phyloP scores from a whole-genome alignment of 2,888 invertebrate genomes.

The Ommatoiulus sabulosus region DNA sequence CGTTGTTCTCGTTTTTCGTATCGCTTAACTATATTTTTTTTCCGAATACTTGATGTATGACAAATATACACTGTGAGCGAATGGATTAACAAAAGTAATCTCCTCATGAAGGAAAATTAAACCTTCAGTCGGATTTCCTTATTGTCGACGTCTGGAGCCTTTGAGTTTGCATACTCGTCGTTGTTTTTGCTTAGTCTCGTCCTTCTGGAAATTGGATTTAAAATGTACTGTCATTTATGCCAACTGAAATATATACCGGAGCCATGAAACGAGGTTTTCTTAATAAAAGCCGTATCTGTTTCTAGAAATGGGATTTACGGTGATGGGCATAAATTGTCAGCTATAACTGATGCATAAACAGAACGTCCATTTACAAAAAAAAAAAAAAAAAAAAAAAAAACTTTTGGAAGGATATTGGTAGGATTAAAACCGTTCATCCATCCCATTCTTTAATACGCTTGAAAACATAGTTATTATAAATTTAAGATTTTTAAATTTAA shows the following conservation, averaged over 20 bases:
- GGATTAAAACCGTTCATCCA: too few relatives aligned
- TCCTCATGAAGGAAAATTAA: conserved; percentile 31
- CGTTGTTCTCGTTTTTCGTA: not conserved
- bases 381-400: too few relatives aligned
- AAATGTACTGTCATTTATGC: not conserved
- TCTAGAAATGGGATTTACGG: not conserved
- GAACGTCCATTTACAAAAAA: too few relatives aligned
- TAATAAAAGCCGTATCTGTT: conserved; percentile 4
- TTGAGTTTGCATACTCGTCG: not conserved
- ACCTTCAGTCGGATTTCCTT: not conserved
- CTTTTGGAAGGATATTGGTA: too few relatives aligned
- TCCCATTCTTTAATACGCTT: too few relatives aligned
- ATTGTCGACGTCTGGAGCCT: not conserved
- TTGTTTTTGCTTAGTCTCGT: not conserved
- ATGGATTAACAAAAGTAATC: conserved; percentile 29
- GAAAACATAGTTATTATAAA: too few relatives aligned
- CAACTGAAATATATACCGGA: not conserved
- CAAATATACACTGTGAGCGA: conserved; percentile 33
- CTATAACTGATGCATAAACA: not conserved
- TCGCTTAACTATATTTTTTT: not conserved
- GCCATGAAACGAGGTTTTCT: not conserved
- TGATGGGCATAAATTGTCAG: not conserved
- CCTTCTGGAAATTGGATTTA: not conserved
- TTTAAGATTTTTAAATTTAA: too few relatives aligned
- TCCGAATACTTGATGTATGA: conserved; percentile 6